Base-by-base conservation (phyloP, 2,888 invertebrate genomes). In the Ophion costatus region DNA sequence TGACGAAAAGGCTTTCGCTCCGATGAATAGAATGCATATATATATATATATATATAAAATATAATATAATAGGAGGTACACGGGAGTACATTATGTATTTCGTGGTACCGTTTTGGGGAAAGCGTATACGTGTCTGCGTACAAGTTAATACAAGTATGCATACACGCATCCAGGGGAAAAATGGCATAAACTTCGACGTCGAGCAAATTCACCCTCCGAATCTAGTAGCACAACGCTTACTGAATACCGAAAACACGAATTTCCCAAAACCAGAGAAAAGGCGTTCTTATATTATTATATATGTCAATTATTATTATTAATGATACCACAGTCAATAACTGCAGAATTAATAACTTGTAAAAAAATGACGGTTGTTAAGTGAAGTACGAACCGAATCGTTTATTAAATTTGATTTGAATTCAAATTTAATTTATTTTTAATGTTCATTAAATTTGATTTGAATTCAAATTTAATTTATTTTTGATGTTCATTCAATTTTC, bases 1-100 rank as follows among this genome's bases (percentile, higher is more conserved):
- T 61, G 56, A 59, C 77, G 80, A 80, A 84, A 84, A 84, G 80
- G 84, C 84, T 84, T 84, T 84, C 77, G 69, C 77, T 80, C 61
- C 84, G 84, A 84, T 84, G 80, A 84, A 84, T 80, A 80, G 80
- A 14, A 80, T 84, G 77, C 73, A 17, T 69, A 38, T 66, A 59
- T 59, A 59, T 59, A 59, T 70, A 71, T 57, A 71, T 14, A 77
- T 59, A 51, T 64, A 80, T n/a, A n/a, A n/a, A n/a, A n/a, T n/a
- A n/a, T n/a, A n/a, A n/a, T n/a, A n/a, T 42, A 74, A 51, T 67
- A 2, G 3, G 22, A 61, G 61, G 22, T 38, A 59, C 20, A 66
- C 29, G 4, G 33, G 24, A 14, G 24, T 82, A 69, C 67, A 67
- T 76, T 76, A 66, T 75, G 71, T 80, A 76, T 79, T 80, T 64